Percentiles rank a stretch among this genome's conserved stretches.
Evolutionary conservation across 2,113 vertebrate species (phyloP).

Genomic region (Psilopsiagon aurifrons): DNA sequence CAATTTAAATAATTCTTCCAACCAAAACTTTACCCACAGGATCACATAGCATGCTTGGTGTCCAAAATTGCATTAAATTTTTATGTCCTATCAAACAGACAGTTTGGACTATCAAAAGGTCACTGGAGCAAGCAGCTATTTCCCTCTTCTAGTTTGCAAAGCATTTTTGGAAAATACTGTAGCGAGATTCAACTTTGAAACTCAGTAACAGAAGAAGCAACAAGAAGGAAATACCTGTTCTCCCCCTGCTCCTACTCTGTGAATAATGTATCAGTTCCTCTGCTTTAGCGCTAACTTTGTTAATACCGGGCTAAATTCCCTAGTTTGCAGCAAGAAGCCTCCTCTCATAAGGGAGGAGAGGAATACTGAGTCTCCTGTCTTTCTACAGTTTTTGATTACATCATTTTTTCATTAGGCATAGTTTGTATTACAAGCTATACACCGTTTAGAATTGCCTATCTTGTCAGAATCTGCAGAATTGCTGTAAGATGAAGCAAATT

Average conservation of each 20-base stretch:
- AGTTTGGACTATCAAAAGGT: not conserved
- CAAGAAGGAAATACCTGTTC: not conserved
- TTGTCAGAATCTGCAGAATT: not conserved
- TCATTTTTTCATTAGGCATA: not conserved
- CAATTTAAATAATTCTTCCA: not conserved
- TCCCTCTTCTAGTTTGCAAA: not conserved
- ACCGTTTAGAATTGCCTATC: not conserved
- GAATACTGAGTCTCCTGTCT: not conserved
- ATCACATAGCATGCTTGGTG: not conserved
- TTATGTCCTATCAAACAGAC: not conserved
- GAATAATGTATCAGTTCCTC: not conserved
- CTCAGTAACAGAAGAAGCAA: not conserved
- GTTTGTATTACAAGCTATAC: not conserved
- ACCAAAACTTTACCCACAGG: not conserved
- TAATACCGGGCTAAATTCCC: not conserved
- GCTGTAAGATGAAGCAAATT: not conserved
- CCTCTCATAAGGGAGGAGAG: not conserved
- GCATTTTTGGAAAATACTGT: not conserved
- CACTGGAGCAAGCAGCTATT: not conserved
- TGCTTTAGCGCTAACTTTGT: not conserved
- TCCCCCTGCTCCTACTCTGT: not conserved
- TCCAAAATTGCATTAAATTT: not conserved
- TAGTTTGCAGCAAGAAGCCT: not conserved
- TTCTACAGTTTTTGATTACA: not conserved
- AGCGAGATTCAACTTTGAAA: not conserved